Conservation (phyloP, 1,140 invertebrate species). For the Caenorhabditis inopinata region DNA sequence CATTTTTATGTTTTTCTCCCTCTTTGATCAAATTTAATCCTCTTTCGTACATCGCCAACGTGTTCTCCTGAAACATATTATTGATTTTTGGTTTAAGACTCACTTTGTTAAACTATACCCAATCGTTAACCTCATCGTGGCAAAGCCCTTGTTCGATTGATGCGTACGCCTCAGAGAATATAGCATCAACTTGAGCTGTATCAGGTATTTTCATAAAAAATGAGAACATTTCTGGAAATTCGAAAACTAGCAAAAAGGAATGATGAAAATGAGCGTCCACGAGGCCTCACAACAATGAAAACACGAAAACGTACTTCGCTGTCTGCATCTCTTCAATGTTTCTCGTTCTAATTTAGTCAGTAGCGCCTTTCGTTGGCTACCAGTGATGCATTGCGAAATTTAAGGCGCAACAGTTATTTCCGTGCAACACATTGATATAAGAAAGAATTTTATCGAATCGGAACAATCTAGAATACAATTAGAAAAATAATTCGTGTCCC, state of each 20-base stretch:
- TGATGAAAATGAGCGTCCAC: neutral
- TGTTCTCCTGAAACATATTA: conserved; percentile 43
- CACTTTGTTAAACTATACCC: conserved; percentile 25
- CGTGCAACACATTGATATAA: neutral
- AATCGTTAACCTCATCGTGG: conserved; percentile 47
- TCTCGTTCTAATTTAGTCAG: neutral
- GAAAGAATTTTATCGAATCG: neutral
- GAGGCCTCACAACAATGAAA: neutral
- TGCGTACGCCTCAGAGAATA: conserved; percentile 49
- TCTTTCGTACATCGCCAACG: conserved; percentile 49
- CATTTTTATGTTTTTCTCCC: conserved; percentile 43
- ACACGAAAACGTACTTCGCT: neutral
- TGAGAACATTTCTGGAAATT: conserved; percentile 25
- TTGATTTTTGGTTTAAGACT: neutral
- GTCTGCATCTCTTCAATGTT: neutral
- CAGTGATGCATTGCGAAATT: neutral
- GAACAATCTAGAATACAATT: neutral
- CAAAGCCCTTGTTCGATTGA: conserved; percentile 49
- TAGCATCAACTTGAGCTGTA: conserved; percentile 37
- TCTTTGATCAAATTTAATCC: conserved; percentile 47
- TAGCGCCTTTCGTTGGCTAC: neutral
- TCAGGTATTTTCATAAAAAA: conserved; percentile 25
- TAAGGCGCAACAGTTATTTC: no score
- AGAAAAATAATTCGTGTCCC: neutral
- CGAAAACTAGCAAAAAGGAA: neutral